These are phyloP conservation scores for Tinea trinotella DNA, from an alignment of 2,888 invertebrate species.

Conservation along the genomic window DNA sequence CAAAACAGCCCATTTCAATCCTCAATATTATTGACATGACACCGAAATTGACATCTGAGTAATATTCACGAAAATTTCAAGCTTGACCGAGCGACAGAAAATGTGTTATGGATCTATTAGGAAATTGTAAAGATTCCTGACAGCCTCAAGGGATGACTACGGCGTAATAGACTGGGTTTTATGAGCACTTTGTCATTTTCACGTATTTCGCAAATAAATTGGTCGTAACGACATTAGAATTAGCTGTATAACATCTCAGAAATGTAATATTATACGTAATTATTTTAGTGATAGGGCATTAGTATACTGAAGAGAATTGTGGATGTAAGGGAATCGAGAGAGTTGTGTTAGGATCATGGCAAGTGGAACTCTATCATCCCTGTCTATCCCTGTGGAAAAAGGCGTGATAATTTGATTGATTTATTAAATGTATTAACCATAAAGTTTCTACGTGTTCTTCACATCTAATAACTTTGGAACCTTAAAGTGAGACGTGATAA, in stretches of 20 bases:
- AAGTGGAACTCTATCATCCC: too few species aligned
- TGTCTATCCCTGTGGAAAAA: too few species aligned
- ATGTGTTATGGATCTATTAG: conserved; percentile 38
- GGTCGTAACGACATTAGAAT: conserved; percentile 18
- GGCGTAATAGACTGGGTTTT: conserved; percentile 35
- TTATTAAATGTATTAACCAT: too few species aligned
- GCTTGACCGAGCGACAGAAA: conserved; percentile 13
- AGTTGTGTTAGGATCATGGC: too few species aligned
- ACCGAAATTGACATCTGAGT: conserved; percentile 3
- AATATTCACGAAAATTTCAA: conserved; percentile 5
- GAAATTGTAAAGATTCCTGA: conserved; percentile 44
- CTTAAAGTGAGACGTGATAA: too few species aligned
- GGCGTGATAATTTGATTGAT: too few species aligned
- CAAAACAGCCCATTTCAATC: neutral
- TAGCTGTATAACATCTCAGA: conserved; percentile 1
- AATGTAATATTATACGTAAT: too few species aligned
- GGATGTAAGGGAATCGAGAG: too few species aligned
- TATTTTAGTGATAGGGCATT: too few species aligned
- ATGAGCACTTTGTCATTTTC: conserved; percentile 42
- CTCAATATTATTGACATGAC: neutral
- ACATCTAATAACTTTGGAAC: too few species aligned
- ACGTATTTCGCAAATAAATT: conserved; percentile 30
- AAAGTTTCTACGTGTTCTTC: too few species aligned
- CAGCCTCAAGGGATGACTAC: conserved; percentile 27
- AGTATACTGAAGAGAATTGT: too few species aligned